Evolutionary conservation across 2,113 vertebrate genomes (phyloP).

Genomic region (Sula dactylatra): DNA sequence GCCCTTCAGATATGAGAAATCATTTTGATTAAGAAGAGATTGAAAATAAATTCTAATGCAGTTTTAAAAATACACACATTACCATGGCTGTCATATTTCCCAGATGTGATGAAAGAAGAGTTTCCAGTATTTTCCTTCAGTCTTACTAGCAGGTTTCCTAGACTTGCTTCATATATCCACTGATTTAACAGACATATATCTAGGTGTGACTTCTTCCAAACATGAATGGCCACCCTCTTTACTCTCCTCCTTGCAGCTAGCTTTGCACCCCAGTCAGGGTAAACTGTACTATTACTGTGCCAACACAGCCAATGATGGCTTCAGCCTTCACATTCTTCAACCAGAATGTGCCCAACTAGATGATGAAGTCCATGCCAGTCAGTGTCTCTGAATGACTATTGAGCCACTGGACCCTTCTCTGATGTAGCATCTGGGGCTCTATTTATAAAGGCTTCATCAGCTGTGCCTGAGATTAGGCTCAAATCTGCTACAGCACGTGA

Average conservation of each 20-base stretch:
- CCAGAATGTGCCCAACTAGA: not conserved
- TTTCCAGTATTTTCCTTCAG: not conserved
- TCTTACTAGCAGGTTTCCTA: not conserved
- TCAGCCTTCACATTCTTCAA: not conserved
- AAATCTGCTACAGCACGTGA: not conserved
- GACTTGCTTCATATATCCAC: not conserved
- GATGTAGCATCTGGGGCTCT: not conserved
- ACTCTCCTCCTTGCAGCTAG: not conserved
- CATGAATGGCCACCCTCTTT: not conserved
- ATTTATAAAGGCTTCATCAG: not conserved
- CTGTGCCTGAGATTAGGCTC: not conserved
- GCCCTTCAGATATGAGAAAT: not conserved
- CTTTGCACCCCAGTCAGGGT: not conserved
- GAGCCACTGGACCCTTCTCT: not conserved
- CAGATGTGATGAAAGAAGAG: not conserved
- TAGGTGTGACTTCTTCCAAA: not conserved
- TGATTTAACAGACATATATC: not conserved
- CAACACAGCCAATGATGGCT: not conserved
- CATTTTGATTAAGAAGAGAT: constrained; percentile 3
- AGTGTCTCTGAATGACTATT: not conserved
- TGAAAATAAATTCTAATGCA: not conserved
- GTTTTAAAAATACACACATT: not conserved
- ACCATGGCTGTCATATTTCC: not conserved
- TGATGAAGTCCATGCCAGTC: not conserved
- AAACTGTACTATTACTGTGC: not conserved